Evolutionary conservation across 2,113 vertebrate species (phyloP).

Genomic region (Furnarius figulus): DNA sequence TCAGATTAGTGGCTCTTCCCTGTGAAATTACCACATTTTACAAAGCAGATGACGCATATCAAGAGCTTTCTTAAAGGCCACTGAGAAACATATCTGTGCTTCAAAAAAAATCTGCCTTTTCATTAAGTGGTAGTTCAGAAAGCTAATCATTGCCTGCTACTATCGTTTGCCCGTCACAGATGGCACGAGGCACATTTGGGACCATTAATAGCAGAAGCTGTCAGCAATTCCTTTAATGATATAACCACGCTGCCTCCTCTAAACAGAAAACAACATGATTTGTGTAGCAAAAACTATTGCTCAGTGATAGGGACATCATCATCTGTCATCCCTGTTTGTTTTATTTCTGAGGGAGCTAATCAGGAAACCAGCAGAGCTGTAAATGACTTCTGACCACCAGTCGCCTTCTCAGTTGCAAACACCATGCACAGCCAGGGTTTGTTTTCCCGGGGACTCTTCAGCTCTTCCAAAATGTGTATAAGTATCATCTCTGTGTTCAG

Average conservation of each 20-base stretch:
- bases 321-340: conserved; percentile 23
- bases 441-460: neutral
- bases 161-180: conserved; percentile 8
- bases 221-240: conserved; percentile 47
- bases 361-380: neutral
- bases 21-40: neutral
- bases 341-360: conserved; percentile 5
- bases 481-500: neutral
- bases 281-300: conserved; percentile 21
- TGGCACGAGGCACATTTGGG: conserved; percentile 37
- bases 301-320: conserved; percentile 30
- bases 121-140: neutral
- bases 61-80: neutral
- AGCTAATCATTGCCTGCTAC: neutral
- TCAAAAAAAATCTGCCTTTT: neutral
- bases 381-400: neutral
- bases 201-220: conserved; percentile 45
- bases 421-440: neutral
- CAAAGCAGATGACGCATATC: neutral
- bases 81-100: neutral
- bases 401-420: neutral
- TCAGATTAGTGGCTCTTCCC: neutral
- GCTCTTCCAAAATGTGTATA: neutral
- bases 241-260: neutral
- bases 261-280: conserved; percentile 38